phyloP scores from a whole-genome alignment of 2,797 vertebrate species.

The Takifugu ocellatus region DNA sequence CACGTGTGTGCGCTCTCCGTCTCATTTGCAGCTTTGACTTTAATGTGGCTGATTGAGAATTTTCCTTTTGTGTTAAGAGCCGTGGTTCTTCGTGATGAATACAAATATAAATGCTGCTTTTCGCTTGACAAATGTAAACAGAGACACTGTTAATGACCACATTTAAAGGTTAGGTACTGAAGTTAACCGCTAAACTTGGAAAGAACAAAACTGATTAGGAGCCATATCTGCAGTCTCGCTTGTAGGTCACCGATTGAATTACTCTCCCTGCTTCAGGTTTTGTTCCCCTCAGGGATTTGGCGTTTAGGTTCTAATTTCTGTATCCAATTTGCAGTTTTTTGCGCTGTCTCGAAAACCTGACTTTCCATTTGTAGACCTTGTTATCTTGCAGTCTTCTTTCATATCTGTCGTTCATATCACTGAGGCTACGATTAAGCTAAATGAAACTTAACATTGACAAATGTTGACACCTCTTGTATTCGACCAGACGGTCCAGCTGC shows the following conservation, averaged over 20 bases:
- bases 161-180: slow-evolving; percentile 7
- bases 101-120: neutral
- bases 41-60: too few relatives aligned
- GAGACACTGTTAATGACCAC: slow-evolving; percentile 1
- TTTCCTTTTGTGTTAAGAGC: too few relatives aligned
- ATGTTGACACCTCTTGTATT: neutral
- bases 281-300: neutral
- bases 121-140: slow-evolving; percentile 5
- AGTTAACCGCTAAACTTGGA: slow-evolving; percentile 1
- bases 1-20: too few relatives aligned
- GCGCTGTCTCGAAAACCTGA: neutral
- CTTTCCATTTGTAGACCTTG: neutral
- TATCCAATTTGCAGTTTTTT: neutral
- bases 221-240: neutral
- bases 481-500: too few relatives aligned
- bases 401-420: neutral
- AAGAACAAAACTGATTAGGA: too few relatives aligned
- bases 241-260: neutral
- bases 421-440: neutral
- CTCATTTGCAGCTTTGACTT: too few relatives aligned
- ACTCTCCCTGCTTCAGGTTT: neutral
- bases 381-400: slow-evolving; percentile 10
- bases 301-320: neutral
- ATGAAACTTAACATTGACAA: neutral
- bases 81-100: too few relatives aligned